Evolutionary conservation across 2,113 vertebrate genomes (phyloP).

Genomic region (Loxodonta africana): DNA sequence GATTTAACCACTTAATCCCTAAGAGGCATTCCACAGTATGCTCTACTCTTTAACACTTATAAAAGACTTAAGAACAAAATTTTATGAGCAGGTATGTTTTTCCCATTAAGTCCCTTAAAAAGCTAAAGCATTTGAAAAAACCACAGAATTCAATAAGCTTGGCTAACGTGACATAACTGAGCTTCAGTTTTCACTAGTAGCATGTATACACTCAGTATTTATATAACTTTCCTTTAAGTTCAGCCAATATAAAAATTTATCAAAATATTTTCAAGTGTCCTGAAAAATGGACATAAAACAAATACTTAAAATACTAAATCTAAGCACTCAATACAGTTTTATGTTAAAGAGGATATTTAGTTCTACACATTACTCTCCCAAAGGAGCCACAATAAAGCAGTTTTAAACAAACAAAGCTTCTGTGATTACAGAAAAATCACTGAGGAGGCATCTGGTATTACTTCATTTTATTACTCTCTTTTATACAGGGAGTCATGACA

Average conservation of each 20-base stretch:
- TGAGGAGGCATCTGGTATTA: not conserved
- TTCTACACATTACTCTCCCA: constrained; percentile 2
- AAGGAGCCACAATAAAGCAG: not conserved
- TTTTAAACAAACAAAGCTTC: constrained; percentile 55
- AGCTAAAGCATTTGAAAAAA: not conserved
- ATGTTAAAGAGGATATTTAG: not conserved
- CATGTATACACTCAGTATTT: not conserved
- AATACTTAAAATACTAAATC: constrained; percentile 30
- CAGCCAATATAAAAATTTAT: not conserved
- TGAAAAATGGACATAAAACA: not conserved
- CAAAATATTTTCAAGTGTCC: constrained; percentile 48
- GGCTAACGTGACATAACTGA: constrained; percentile 1
- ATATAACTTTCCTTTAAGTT: constrained; percentile 19
- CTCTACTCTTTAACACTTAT: not conserved
- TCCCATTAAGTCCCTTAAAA: constrained; percentile 34
- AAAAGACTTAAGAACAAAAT: not conserved
- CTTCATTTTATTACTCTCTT: constrained; percentile 24
- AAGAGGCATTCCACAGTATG: constrained; percentile 32
- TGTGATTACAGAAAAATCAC: constrained; percentile 16
- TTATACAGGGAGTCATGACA: not conserved
- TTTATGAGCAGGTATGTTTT: constrained; percentile 35
- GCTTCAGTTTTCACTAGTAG: constrained; percentile 9
- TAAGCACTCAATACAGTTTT: not conserved
- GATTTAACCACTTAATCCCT: not conserved
- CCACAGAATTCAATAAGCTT: not conserved